Base-by-base conservation (phyloP, 2,888 invertebrate genomes). In the Rhingia campestris region DNA sequence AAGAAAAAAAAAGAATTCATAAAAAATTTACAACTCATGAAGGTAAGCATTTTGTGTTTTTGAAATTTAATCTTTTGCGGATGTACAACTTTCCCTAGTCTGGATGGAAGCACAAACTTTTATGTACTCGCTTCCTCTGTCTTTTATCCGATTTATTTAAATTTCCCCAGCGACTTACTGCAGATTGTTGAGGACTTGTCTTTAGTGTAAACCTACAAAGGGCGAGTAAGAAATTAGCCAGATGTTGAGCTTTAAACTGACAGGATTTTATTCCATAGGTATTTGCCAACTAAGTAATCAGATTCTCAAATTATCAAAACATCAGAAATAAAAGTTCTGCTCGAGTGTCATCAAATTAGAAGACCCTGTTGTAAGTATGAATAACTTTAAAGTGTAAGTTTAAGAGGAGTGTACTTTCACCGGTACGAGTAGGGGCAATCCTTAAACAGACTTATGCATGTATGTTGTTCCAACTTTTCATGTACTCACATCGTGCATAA, bases 1-100 rank as follows among this genome's bases (percentile, higher is more conserved):
- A 89, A 88, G 30, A 66, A 51, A 56, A 37, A 81, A 56, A 64
- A 72, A 54, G 51, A 30, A 45, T 45, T 39, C 47, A 51, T 35
- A 53, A 81, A 58, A 32, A 69, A 59, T 43, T 22, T 54, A 47
- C 49, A 30, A 51, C n/a, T 39, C 37, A 33, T 14, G 30, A 6
- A 30, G 33, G 6, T 47, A 43, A 45, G n/a, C 33, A 35, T 47
- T 45, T 14, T 14, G 14, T 45, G 9, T 45, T 61, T 10, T 45
- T 14, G 61, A 10, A 22, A 14, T 45, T 45, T 33, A 35, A 47
- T 49, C 41, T 53, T 53, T 54, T 41, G n/a, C 6, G 9, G 41
- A 5, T 54, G 10, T n/a, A 33, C 9, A 67, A 67, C 43, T 67
- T 54, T 67, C 9, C 39, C 7, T 43, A 33, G 43, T 54, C 54